Conservation (phyloP, 2,888 invertebrate species). For the Frankliniella fusca region DNA sequence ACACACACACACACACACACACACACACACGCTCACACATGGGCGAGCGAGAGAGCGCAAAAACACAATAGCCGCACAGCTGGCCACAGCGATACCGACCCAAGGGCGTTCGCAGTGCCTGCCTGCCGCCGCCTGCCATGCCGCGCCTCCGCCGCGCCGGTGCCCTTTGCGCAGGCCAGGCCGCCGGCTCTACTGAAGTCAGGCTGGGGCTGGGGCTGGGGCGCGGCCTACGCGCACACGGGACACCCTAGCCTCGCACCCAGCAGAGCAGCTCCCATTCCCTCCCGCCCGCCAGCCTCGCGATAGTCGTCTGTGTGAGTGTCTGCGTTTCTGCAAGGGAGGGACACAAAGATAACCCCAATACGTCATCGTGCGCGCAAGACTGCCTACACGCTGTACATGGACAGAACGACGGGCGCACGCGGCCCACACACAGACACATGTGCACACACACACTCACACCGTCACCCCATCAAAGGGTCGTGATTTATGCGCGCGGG, state of each 20-base stretch:
- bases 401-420: not conserved
- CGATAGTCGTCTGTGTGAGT: not conserved
- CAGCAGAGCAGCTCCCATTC: not conserved
- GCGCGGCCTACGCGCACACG: not conserved
- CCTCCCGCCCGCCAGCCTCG: not conserved
- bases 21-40: not conserved
- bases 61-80: not conserved
- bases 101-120: too few relatives aligned
- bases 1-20: not conserved
- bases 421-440: not conserved
- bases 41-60: not conserved
- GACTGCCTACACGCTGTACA: not conserved
- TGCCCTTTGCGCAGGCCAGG: not conserved
- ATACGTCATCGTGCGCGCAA: not conserved
- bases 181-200: too few relatives aligned
- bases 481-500: not conserved
- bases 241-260: not conserved
- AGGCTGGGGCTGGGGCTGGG: too few relatives aligned
- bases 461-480: not conserved
- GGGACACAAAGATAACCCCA: not conserved
- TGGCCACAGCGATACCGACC: too few relatives aligned
- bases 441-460: not conserved
- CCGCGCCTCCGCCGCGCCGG: not conserved
- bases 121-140: not conserved
- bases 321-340: not conserved